Percentiles rank a stretch among this genome's conserved stretches.
phyloP scores from a whole-genome alignment of 2,888 invertebrate genomes.

The Epinotia bilunana region DNA sequence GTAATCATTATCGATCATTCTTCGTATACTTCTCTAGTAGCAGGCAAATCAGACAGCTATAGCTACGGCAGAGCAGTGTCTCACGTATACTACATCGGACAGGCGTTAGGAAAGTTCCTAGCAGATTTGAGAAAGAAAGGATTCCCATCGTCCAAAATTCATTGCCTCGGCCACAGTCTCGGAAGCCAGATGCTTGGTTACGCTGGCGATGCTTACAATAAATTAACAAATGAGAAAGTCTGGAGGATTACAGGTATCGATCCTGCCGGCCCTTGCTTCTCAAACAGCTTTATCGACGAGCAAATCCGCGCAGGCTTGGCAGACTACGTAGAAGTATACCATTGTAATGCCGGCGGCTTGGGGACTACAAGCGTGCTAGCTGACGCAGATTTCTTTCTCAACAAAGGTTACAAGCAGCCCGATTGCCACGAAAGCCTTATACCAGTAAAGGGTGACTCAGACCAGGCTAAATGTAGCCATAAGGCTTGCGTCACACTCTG shows the following conservation, averaged over 20 bases:
- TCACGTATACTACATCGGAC: slow-evolving; percentile 68
- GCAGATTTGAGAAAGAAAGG: slow-evolving; percentile 63
- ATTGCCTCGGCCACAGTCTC: slow-evolving; percentile 75
- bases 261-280: slow-evolving; percentile 79
- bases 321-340: slow-evolving; percentile 85
- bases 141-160: slow-evolving; percentile 69
- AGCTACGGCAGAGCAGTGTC: slow-evolving; percentile 75
- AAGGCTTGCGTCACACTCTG: slow-evolving; percentile 74
- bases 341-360: slow-evolving; percentile 84
- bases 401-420: slow-evolving; percentile 84
- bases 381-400: slow-evolving; percentile 85
- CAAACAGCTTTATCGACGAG: slow-evolving; percentile 70
- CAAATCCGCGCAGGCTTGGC: slow-evolving; percentile 83
- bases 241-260: slow-evolving; percentile 74
- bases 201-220: slow-evolving; percentile 63
- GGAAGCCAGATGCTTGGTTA: slow-evolving; percentile 74
- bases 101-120: slow-evolving; percentile 66
- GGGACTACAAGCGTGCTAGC: slow-evolving; percentile 81
- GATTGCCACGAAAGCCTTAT: slow-evolving; percentile 73
- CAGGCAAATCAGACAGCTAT: slow-evolving; percentile 69
- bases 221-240: slow-evolving; percentile 67
- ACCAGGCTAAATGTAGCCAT: slow-evolving; percentile 75
- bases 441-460: slow-evolving; percentile 70
- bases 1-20: slow-evolving; percentile 77
- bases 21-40: slow-evolving; percentile 67